Evolutionary conservation across 2,888 invertebrate genomes (phyloP).

Genomic region (Nysson spinosus): DNA sequence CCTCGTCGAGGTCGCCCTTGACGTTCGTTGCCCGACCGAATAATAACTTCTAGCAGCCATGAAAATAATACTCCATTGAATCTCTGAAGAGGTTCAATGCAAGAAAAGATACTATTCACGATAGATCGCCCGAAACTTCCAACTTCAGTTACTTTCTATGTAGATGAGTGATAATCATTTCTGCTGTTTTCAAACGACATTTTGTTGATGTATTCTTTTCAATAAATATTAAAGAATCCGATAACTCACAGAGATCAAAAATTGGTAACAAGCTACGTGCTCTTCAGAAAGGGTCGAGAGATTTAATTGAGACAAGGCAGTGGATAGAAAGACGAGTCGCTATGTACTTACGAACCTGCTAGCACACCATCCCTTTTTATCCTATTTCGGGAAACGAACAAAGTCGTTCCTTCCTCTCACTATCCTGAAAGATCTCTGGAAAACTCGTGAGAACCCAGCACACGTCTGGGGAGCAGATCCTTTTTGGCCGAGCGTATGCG

Average conservation of each 20-base stretch:
- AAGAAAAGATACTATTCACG: constrained; percentile 40
- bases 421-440: constrained; percentile 44
- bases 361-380: constrained; percentile 23
- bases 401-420: constrained; percentile 44
- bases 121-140: constrained; percentile 42
- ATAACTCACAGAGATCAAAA: too few species aligned
- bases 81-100: constrained; percentile 23
- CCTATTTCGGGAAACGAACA: constrained; percentile 42
- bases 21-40: constrained; percentile 63
- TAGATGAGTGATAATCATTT: too few species aligned
- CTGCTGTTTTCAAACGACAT: too few species aligned
- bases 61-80: constrained; percentile 45
- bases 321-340: constrained; percentile 62
- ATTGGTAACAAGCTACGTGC: too few species aligned
- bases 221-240: too few species aligned
- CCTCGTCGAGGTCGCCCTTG: constrained; percentile 59
- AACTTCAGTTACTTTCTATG: too few species aligned
- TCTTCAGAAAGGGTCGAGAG: constrained; percentile 64
- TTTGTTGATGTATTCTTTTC: too few species aligned
- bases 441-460: constrained; percentile 57
- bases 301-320: constrained; percentile 68
- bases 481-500: constrained; percentile 51
- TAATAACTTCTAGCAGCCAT: constrained; percentile 51
- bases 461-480: constrained; percentile 50
- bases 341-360: constrained; percentile 55